Evolutionary conservation across 2,113 vertebrate species (phyloP).

Genomic region (Cathartes aura): DNA sequence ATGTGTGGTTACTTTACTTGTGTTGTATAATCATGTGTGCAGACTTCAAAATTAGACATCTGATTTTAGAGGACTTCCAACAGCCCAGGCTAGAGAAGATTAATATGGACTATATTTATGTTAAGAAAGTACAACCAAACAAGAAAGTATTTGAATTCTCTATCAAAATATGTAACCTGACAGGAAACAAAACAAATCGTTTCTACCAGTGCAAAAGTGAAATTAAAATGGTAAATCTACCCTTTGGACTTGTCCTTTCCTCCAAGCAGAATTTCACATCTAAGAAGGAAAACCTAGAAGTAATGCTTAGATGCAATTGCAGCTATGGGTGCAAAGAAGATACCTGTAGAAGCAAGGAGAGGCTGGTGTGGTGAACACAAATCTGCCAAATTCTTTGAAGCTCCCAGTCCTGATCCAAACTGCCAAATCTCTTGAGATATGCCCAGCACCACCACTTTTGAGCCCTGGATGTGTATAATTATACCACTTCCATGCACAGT

Average conservation of each 20-base stretch:
- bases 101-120: neutral
- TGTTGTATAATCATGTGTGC: neutral
- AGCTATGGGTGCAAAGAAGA: neutral
- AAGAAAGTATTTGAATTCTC: neutral
- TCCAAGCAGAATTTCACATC: neutral
- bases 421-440: neutral
- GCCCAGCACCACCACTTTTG: neutral
- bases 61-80: neutral
- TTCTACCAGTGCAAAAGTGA: neutral
- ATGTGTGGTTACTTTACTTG: neutral
- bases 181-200: neutral
- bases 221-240: neutral
- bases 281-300: neutral
- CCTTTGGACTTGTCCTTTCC: neutral
- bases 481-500: neutral
- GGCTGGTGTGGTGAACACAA: neutral
- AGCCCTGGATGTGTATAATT: neutral
- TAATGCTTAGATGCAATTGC: neutral
- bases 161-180: neutral
- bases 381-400: neutral
- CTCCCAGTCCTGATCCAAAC: neutral
- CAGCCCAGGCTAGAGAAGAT: neutral
- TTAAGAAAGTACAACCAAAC: neutral
- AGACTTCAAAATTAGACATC: neutral
- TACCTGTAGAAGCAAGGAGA: neutral